These are phyloP conservation scores for Protobothrops flavoviridis DNA, from an alignment of 2,113 vertebrate genomes.

Conservation along the genomic window DNA sequence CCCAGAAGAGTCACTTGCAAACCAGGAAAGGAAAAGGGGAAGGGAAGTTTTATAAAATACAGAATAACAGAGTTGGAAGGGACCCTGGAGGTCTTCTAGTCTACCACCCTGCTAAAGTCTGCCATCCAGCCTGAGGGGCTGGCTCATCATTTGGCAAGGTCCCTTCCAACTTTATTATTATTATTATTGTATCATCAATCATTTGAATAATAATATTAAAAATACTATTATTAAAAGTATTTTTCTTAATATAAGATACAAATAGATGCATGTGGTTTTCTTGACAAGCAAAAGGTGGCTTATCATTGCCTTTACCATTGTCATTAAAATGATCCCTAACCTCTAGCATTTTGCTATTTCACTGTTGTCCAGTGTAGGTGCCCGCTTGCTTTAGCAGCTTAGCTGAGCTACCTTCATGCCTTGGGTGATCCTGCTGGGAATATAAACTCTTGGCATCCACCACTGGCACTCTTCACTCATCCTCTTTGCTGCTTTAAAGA, in stretches of 20 bases:
- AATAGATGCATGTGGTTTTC: neutral
- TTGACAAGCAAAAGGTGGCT: neutral
- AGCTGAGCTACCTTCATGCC: neutral
- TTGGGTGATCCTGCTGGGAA: neutral
- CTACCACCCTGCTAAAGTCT: neutral
- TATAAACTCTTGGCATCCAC: neutral
- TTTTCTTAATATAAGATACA: neutral
- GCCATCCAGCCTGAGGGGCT: neutral
- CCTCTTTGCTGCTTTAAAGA: neutral
- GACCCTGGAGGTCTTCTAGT: no score
- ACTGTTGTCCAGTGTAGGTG: neutral
- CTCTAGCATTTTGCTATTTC: neutral
- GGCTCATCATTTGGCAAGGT: neutral
- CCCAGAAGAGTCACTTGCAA: neutral
- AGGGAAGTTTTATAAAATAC: neutral
- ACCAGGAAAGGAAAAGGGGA: neutral
- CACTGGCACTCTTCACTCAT: neutral
- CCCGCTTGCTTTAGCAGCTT: neutral
- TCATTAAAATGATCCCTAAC: neutral
- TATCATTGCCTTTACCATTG: neutral
- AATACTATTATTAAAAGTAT: neutral
- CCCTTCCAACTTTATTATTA: no score
- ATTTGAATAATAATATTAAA: neutral
- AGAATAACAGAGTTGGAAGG: neutral
- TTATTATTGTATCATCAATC: neutral